Evolutionary conservation across 2,113 vertebrate species (phyloP), one percentile per base, ranked within the genome.

Genomic region (Coryphaenoides rupestris): DNA sequence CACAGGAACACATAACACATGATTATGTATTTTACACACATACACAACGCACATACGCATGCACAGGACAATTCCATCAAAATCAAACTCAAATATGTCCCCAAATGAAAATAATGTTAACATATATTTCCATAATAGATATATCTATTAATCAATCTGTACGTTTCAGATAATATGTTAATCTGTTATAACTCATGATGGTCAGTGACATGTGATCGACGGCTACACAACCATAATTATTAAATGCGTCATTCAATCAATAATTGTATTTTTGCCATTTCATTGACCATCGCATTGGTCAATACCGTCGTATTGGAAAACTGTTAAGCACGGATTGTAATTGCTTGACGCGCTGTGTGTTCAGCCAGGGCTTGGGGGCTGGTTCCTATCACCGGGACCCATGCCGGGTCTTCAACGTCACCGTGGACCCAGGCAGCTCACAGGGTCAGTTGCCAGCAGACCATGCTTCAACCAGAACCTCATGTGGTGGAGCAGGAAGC

Each of bases 371-470:
- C 55, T 89, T 98, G 84, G 96, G n/a, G 95, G 9, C 85, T 99
- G 28, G 96, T 99, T n/a, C n/a, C n/a, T 82, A 95, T 99, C 81
- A 97, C 95, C 0, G 97, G 96, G 60, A 99, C 96, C n/a, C 0
- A 90, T 99, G 84, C 96, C 97, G 0, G n/a, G 97, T 99, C 61
- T 99, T 99, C 88, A 99, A 99, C 89, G 89, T 97, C 77, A 98
- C 96, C 0, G 90, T 89, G 68, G 95, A 98, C 55, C 85, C 15
- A 0, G 24, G 81, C 3, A 89, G 89, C 73, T 89, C 91, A 76
- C 93, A 86, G 95, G 93, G 91, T 87, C 53, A n/a, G n/a, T n/a
- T n/a, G n/a, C n/a, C 63, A 33, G 28, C 28, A 33, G 10, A 59
- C 50, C 58, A 55, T 3, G 24, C 19, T 23, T 10, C 6, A 33